A percentile compares a stretch with the other conserved stretches of the same genome.
Conservation (phyloP, 2,113 vertebrate species). For the Cyprinodon tularosa region DNA sequence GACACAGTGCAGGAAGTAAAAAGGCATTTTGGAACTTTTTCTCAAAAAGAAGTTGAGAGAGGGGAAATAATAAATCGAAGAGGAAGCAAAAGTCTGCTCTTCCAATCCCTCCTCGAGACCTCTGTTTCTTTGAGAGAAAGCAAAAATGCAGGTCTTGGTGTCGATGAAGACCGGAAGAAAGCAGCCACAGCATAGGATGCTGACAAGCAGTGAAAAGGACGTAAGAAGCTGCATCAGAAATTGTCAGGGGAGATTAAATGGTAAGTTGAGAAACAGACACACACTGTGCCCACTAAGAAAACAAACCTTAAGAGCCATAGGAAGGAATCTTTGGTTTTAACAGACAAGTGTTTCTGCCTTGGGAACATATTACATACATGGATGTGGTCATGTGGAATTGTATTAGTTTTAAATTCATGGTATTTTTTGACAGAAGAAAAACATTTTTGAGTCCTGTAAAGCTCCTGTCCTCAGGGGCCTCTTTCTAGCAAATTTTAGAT, state of each 20-base stretch:
- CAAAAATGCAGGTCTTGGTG: not conserved
- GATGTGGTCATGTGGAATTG: no score
- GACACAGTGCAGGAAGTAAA: not conserved
- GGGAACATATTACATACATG: no score
- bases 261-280: not conserved
- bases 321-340: not conserved
- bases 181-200: not conserved
- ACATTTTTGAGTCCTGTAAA: not conserved
- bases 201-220: not conserved
- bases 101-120: not conserved
- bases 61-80: not conserved
- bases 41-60: not conserved
- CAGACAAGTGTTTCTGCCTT: not conserved
- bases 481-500: no score
- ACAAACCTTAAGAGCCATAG: not conserved
- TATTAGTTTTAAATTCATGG: no score
- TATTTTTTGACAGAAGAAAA: not conserved
- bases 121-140: not conserved
- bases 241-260: not conserved
- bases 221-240: not conserved
- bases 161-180: not conserved
- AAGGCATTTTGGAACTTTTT: not conserved
- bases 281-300: not conserved
- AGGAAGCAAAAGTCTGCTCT: not conserved
- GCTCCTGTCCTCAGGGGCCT: no score